Conservation (phyloP, 2,888 invertebrate species). For the Pristionchus japonicus region DNA sequence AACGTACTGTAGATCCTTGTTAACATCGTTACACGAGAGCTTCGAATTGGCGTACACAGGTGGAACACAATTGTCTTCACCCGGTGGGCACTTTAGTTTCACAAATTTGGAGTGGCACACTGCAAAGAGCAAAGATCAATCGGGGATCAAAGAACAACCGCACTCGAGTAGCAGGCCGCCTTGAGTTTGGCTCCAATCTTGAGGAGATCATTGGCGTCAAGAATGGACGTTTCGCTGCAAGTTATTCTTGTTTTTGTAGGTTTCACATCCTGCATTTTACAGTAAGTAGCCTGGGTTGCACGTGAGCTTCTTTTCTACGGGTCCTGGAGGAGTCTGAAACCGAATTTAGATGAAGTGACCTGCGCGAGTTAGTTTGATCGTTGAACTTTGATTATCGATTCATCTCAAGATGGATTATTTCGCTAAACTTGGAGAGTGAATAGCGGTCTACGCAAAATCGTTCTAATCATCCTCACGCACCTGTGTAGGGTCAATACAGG, state of each 20-base stretch:
- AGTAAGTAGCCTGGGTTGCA: background rate
- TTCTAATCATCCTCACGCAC: too few relatives aligned
- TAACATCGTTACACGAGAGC: background rate
- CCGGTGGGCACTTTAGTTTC: background rate
- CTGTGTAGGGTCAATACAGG: background rate
- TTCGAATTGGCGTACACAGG: background rate
- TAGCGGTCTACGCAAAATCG: too few relatives aligned
- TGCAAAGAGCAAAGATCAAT: background rate
- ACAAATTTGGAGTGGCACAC: background rate
- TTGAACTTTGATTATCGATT: background rate
- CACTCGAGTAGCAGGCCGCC: background rate
- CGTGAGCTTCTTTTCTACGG: background rate
- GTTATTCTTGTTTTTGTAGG: background rate
- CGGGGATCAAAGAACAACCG: background rate
- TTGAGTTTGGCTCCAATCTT: background rate
- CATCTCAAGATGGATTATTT: too few relatives aligned
- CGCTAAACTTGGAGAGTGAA: too few relatives aligned
- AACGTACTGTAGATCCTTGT: background rate
- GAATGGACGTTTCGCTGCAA: background rate
- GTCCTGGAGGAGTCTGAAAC: background rate
- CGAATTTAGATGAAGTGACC: too few relatives aligned
- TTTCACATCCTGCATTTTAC: background rate
- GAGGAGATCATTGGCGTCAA: background rate
- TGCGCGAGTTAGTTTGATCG: too few relatives aligned
- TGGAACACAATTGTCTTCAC: background rate